A percentile compares a stretch with the other conserved stretches of the same genome.
Evolutionary conservation across 53 echinoderm and acorn worm genomes (phyloP).

Genomic region (Echinometra lucunter): DNA sequence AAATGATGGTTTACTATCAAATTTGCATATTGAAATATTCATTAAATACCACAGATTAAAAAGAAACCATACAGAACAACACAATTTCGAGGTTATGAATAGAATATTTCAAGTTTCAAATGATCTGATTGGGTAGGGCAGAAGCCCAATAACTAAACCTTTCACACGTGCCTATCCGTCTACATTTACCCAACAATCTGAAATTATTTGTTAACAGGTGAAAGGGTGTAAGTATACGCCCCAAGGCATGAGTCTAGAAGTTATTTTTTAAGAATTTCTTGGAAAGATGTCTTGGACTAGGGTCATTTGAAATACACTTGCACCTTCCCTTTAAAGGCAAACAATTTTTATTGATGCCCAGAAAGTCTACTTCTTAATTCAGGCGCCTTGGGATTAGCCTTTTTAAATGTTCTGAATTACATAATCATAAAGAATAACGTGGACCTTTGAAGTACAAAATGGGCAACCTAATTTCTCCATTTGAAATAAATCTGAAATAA

Average conservation of each 20-base stretch:
- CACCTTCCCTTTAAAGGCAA: neutral
- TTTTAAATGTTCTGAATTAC: neutral
- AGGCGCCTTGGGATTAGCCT: neutral
- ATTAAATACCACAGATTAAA: too few species aligned
- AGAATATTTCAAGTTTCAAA: too few species aligned
- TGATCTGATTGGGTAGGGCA: too few species aligned
- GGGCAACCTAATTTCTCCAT: neutral
- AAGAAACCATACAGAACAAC: too few species aligned
- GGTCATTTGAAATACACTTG: neutral
- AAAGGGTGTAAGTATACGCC: neutral
- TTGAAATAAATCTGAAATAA: conserved; percentile 10
- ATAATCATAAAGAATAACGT: neutral
- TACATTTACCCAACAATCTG: neutral
- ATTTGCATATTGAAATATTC: too few species aligned
- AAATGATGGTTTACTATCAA: too few species aligned
- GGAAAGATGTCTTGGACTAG: neutral
- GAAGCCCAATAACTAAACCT: too few species aligned
- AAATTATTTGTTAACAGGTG: conserved; percentile 8
- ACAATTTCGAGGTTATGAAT: too few species aligned
- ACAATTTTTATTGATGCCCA: neutral
- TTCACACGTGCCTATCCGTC: too few species aligned
- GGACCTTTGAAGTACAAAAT: neutral
- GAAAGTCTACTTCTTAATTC: neutral
- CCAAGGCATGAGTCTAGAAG: neutral
- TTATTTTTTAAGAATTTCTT: neutral